Percentiles rank a stretch among this genome's conserved stretches.
Conservation (phyloP, 2,888 invertebrate species). For the Acholoe squamosa region DNA sequence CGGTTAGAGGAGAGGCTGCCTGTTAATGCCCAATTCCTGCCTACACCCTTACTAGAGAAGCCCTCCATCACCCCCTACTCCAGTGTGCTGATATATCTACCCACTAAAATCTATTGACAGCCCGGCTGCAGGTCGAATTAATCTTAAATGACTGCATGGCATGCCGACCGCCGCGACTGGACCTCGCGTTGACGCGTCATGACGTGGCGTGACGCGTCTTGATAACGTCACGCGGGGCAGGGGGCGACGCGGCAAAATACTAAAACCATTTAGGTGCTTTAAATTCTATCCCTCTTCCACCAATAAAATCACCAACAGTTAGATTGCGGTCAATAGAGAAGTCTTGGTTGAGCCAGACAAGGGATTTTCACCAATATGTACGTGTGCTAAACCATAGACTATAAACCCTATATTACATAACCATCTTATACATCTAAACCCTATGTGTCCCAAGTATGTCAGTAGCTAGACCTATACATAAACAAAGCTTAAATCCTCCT, state of each 20-base stretch:
- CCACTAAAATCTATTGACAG: constrained; percentile 61
- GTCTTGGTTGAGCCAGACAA: no score
- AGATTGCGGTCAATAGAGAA: no score
- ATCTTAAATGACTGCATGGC: constrained; percentile 25
- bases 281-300: no score
- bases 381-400: no score
- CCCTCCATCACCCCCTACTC: neutral
- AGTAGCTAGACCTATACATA: neutral
- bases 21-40: no score
- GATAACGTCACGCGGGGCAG: no score
- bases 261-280: no score
- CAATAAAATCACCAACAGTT: no score
- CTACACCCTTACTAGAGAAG: no score
- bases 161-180: neutral
- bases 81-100: constrained; percentile 32
- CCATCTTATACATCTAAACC: neutral
- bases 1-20: neutral
- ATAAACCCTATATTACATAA: neutral
- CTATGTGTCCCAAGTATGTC: neutral
- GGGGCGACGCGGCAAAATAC: no score
- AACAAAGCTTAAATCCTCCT: no score
- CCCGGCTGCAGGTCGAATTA: constrained; percentile 48
- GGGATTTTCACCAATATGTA: no score
- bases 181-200: neutral
- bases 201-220: neutral